Evolutionary conservation across 2,888 invertebrate species (phyloP).

Genomic region (Lucinisca nassula): DNA sequence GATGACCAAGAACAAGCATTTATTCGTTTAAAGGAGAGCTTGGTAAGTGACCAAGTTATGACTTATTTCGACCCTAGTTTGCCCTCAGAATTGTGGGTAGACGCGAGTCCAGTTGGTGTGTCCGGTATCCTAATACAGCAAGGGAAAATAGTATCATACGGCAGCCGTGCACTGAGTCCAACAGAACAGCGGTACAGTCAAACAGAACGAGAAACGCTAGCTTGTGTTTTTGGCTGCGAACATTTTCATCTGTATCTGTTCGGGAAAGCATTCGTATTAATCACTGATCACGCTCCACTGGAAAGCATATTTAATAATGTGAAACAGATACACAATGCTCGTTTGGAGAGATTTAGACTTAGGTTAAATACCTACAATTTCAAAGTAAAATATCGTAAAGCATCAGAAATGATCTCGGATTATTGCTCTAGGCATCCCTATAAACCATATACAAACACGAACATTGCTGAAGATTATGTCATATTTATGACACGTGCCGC

Average conservation of each 20-base stretch:
- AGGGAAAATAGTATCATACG: conserved; percentile 59
- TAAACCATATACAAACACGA: neutral
- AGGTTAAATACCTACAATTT: conserved; percentile 61
- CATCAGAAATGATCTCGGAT: conserved; percentile 70
- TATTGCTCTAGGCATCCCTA: conserved; percentile 68
- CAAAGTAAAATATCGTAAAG: conserved; percentile 61
- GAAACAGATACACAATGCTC: conserved; percentile 64
- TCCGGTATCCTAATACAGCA: conserved; percentile 65
- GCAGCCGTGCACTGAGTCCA: conserved; percentile 57
- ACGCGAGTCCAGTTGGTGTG: conserved; percentile 67
- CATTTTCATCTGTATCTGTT: conserved; percentile 76
- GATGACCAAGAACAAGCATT: conserved; percentile 46
- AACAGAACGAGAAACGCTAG: no score
- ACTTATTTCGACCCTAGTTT: conserved; percentile 58
- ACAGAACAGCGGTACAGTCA: conserved; percentile 72
- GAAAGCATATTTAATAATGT: conserved; percentile 72
- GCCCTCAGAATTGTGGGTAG: conserved; percentile 59
- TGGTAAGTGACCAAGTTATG: conserved; percentile 52
- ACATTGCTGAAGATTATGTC: no score
- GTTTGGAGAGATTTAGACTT: conserved; percentile 66
- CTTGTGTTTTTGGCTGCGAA: no score
- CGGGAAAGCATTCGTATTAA: conserved; percentile 71
- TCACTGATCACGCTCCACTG: conserved; percentile 79
- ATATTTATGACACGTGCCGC: conserved; percentile 1
- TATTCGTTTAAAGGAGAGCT: conserved; percentile 47